A percentile compares a stretch with the other conserved stretches of the same genome.
Evolutionary conservation across 2,113 vertebrate species (phyloP).

Genomic region (Callospermophilus lateralis): DNA sequence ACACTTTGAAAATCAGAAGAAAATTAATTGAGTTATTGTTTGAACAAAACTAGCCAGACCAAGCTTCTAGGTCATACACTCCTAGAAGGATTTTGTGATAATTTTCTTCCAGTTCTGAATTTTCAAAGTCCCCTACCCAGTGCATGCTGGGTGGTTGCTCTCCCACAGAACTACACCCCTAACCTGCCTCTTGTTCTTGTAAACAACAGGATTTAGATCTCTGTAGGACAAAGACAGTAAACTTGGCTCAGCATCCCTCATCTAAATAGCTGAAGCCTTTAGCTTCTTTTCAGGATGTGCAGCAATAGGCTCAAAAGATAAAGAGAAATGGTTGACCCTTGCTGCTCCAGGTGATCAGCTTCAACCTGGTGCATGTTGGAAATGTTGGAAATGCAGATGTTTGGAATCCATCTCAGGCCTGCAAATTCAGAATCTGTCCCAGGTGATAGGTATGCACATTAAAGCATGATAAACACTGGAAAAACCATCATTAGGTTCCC

Average conservation of each 20-base stretch:
- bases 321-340: background rate
- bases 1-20: background rate
- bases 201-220: slow-evolving; percentile 36
- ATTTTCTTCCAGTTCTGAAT: background rate
- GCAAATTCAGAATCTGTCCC: background rate
- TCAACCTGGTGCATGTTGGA: background rate
- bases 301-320: background rate
- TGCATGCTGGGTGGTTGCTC: background rate
- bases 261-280: background rate
- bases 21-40: background rate
- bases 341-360: background rate
- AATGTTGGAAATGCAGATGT: background rate
- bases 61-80: background rate
- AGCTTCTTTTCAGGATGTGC: background rate
- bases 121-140: background rate
- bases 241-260: background rate
- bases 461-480: background rate
- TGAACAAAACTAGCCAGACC: background rate
- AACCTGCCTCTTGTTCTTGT: background rate
- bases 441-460: background rate
- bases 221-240: background rate
- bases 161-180: background rate
- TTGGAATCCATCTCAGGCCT: background rate
- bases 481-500: background rate
- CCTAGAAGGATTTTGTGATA: background rate